These are phyloP conservation scores for Saguinus midas DNA, from an alignment of 2,113 vertebrate genomes.

Conservation along the genomic window DNA sequence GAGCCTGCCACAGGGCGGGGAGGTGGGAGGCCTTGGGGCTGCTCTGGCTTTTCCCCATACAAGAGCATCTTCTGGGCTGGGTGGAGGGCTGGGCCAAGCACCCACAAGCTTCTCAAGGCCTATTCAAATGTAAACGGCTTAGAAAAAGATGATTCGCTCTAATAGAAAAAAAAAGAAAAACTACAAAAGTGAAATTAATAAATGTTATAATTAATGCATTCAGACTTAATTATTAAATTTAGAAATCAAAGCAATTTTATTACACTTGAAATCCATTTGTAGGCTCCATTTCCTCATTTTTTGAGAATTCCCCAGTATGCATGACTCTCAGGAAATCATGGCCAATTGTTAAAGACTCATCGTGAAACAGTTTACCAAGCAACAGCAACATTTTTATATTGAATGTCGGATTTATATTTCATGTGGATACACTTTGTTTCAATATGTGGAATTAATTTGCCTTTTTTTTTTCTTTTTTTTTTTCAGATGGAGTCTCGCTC, in stretches of 20 bases:
- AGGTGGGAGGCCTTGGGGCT: neutral
- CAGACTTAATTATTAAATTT: slow-evolving; percentile 64
- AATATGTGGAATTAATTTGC: neutral
- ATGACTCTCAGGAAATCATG: slow-evolving; percentile 46
- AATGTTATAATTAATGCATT: slow-evolving; percentile 59
- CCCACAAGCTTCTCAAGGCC: neutral
- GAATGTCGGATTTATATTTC: neutral
- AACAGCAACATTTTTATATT: neutral
- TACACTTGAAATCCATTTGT: slow-evolving; percentile 51
- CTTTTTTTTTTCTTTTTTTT: too few species aligned
- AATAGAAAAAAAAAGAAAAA: slow-evolving; percentile 43
- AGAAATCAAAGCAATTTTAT: slow-evolving; percentile 57
- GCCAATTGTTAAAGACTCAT: slow-evolving; percentile 27
- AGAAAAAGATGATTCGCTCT: neutral
- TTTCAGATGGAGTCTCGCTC: too few species aligned
- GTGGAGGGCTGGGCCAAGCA: neutral
- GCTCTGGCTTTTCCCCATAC: neutral
- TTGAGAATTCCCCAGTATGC: slow-evolving; percentile 27
- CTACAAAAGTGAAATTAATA: slow-evolving; percentile 53
- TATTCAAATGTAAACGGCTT: slow-evolving; percentile 1
- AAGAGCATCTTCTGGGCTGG: neutral
- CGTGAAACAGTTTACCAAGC: neutral
- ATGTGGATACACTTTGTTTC: neutral
- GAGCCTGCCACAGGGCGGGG: neutral
- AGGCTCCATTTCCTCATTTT: slow-evolving; percentile 33